Conservation (phyloP, 2,113 vertebrate genomes). For the Pedionomus torquatus region DNA sequence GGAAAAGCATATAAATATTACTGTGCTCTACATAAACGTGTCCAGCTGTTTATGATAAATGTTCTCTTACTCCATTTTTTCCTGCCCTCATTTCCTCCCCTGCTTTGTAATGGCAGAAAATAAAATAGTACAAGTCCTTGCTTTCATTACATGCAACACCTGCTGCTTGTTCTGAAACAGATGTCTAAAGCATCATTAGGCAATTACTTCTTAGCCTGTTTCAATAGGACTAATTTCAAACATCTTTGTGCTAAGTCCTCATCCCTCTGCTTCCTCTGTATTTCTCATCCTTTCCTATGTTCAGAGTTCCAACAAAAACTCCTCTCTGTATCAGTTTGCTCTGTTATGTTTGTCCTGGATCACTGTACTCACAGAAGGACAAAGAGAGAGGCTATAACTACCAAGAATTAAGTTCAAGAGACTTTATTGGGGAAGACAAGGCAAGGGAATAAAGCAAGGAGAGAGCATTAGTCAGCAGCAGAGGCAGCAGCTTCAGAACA, state of each 20-base stretch:
- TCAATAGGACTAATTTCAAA: constrained; percentile 17
- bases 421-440: not conserved
- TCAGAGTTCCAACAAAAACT: not conserved
- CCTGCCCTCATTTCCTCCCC: constrained; percentile 25
- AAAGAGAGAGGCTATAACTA: not conserved
- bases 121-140: constrained; percentile 22
- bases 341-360: not conserved
- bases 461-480: not conserved
- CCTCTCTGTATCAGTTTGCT: not conserved
- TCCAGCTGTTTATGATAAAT: constrained; percentile 18
- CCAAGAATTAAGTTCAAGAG: not conserved
- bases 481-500: not conserved
- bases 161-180: constrained; percentile 51
- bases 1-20: not conserved
- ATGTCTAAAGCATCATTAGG: constrained; percentile 42
- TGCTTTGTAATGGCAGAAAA: constrained; percentile 29
- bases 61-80: constrained; percentile 27
- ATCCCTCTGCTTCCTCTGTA: not conserved
- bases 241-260: not conserved
- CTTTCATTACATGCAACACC: constrained; percentile 46
- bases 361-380: not conserved
- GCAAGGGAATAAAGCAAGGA: not conserved
- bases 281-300: not conserved
- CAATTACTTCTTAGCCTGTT: constrained; percentile 21
- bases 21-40: not conserved